Percentiles rank a stretch among this genome's conserved stretches.
These are phyloP conservation scores for Chaetodon trifasciatus DNA, from an alignment of 2,797 vertebrate genomes.

Conservation along the genomic window DNA sequence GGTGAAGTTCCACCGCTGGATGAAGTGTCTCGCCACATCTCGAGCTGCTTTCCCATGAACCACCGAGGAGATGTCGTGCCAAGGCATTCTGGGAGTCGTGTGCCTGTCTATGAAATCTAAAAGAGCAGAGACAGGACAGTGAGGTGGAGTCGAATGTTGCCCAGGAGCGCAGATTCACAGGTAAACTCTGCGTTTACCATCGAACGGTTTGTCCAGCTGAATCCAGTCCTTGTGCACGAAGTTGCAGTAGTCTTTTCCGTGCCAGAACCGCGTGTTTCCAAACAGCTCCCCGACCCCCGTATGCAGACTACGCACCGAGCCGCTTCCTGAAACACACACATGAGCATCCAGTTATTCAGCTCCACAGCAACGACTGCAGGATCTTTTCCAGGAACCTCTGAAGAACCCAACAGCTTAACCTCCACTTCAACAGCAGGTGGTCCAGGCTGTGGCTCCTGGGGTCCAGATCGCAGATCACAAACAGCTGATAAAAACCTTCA, in stretches of 20 bases:
- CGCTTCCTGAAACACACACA: conserved; percentile 78
- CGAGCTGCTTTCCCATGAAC: conserved; percentile 94
- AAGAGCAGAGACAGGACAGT: background rate
- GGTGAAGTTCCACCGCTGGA: conserved; percentile 99
- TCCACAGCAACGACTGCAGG: no score
- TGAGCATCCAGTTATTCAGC: background rate
- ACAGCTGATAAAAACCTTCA: background rate
- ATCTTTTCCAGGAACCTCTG: no score
- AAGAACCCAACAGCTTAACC: no score
- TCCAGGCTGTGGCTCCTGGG: background rate
- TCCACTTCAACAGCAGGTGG: background rate
- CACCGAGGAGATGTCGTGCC: conserved; percentile 95
- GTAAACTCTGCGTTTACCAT: conserved; percentile 81
- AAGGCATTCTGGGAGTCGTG: conserved; percentile 95
- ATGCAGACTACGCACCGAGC: conserved; percentile 84
- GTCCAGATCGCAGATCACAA: background rate
- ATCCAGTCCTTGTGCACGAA: conserved; percentile 98
- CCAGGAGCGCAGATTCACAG: accelerated
- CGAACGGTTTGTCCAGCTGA: conserved; percentile 97
- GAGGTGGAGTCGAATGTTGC: background rate
- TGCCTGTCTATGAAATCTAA: conserved; percentile 97
- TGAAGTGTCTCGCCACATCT: conserved; percentile 95
- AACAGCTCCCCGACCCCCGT: conserved; percentile 89
- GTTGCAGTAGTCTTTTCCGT: conserved; percentile 98
- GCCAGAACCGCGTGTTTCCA: conserved; percentile 97